Conservation (phyloP, 2,888 invertebrate species). For the Nowickia ferox region DNA sequence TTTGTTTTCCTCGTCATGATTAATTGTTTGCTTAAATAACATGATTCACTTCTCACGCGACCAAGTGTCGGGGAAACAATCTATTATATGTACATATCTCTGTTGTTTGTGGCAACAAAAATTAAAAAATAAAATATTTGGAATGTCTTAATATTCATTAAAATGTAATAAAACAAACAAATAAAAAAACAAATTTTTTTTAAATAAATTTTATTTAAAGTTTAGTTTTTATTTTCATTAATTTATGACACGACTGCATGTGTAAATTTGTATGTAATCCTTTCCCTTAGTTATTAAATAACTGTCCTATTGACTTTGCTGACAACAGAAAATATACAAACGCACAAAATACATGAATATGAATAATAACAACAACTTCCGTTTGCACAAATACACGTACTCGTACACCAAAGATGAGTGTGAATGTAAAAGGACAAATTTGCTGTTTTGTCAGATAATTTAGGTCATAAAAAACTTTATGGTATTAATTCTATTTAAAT, state of each 20-base stretch:
- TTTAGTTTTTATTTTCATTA: slow-evolving; percentile 1
- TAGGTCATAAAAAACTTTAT: slow-evolving; percentile 64
- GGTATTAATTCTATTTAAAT: slow-evolving; percentile 66
- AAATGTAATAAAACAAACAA: slow-evolving; percentile 30
- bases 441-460: slow-evolving; percentile 60
- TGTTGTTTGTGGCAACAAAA: not conserved
- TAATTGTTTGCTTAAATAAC: slow-evolving; percentile 50
- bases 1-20: slow-evolving; percentile 27
- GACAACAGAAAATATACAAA: not conserved
- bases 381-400: not conserved
- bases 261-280: slow-evolving; percentile 46
- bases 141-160: slow-evolving; percentile 35
- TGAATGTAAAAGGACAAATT: slow-evolving; percentile 24
- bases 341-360: not conserved
- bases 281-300: slow-evolving; percentile 52
- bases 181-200: slow-evolving; percentile 2
- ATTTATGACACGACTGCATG: slow-evolving; percentile 3
- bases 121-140: slow-evolving; percentile 34
- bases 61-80: slow-evolving; percentile 46
- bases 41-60: slow-evolving; percentile 42
- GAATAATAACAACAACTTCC: not conserved
- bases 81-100: slow-evolving; percentile 29
- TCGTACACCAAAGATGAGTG: slow-evolving; percentile 6
- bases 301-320: slow-evolving; percentile 53
- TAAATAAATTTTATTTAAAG: slow-evolving; percentile 38